A percentile compares a stretch with the other conserved stretches of the same genome.
phyloP scores from a whole-genome alignment of 2,888 invertebrate species.

The Arctia plantaginis region DNA sequence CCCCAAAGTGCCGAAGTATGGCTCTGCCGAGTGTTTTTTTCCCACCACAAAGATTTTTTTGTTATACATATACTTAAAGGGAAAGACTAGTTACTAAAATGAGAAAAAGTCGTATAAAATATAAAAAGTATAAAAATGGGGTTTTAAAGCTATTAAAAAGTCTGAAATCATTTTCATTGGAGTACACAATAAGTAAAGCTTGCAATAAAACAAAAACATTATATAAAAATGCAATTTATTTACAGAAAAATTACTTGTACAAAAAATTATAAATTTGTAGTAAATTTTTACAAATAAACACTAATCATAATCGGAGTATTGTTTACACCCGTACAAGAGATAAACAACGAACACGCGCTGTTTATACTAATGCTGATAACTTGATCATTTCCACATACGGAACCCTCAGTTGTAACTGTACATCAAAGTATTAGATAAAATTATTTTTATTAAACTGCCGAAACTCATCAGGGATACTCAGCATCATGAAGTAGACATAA shows the following conservation, averaged over 20 bases:
- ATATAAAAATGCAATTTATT: slow-evolving; percentile 64
- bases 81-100: background rate
- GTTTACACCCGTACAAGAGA: slow-evolving; percentile 42
- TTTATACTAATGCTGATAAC: background rate
- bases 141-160: no score
- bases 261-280: slow-evolving; percentile 50
- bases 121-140: no score
- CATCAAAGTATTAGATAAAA: background rate
- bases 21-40: no score
- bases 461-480: background rate
- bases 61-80: no score
- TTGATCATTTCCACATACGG: background rate
- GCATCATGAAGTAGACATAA: background rate
- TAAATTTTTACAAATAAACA: slow-evolving; percentile 50
- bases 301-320: slow-evolving; percentile 53
- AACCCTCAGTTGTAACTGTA: background rate
- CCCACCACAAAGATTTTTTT: no score
- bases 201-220: slow-evolving; percentile 33
- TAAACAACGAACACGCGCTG: background rate
- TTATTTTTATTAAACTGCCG: background rate
- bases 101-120: background rate
- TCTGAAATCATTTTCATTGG: no score
- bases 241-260: slow-evolving; percentile 61
- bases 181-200: background rate
- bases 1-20: no score